A percentile compares a stretch with the other conserved stretches of the same genome.
Conservation (phyloP, 2,113 vertebrate species). For the Monopterus albus region DNA sequence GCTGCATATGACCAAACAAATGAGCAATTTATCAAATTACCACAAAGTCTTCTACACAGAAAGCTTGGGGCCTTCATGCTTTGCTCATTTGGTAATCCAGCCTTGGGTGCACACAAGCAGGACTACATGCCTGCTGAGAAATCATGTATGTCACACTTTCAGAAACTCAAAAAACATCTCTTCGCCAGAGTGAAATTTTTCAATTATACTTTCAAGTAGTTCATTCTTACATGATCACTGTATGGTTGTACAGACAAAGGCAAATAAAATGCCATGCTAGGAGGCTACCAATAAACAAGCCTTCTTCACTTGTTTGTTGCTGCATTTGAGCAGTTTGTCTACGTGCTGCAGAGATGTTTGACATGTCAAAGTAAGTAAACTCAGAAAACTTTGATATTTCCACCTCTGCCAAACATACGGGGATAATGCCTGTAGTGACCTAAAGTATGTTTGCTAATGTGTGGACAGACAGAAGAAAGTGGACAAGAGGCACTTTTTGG, state of each 20-base stretch:
- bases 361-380: neutral
- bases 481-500: neutral
- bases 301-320: neutral
- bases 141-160: neutral
- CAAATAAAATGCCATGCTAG: neutral
- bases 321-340: neutral
- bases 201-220: neutral
- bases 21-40: neutral
- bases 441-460: neutral
- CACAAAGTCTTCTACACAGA: neutral
- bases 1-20: too few relatives aligned
- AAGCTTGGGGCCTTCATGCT: neutral
- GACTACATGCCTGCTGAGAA: neutral
- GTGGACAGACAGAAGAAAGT: neutral
- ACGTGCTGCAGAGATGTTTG: neutral
- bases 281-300: neutral
- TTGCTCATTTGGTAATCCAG: neutral
- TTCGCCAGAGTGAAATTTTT: neutral
- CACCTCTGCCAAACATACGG: neutral
- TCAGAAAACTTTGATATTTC: neutral
- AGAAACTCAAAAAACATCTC: neutral
- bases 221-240: neutral
- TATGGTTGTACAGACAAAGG: too few relatives aligned
- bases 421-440: neutral
- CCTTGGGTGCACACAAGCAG: neutral